Percentiles rank a stretch among this genome's conserved stretches.
These are phyloP conservation scores for Taphrorychus bicolor DNA, from an alignment of 2,888 invertebrate species.

Conservation along the genomic window DNA sequence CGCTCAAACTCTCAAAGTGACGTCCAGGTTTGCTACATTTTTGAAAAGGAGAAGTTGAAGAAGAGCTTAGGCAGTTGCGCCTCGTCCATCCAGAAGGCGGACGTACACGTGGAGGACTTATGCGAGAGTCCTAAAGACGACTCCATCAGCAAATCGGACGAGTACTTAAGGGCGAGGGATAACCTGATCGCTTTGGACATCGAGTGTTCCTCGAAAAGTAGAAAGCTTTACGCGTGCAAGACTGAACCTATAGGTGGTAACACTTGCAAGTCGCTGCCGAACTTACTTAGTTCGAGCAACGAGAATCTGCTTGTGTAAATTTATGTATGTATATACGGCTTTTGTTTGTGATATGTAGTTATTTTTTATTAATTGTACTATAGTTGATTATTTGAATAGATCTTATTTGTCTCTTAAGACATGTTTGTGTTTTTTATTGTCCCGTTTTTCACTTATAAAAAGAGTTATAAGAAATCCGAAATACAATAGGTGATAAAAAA, in stretches of 20 bases:
- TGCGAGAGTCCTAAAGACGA: constrained; percentile 40
- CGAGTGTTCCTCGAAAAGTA: constrained; percentile 55
- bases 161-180: constrained; percentile 42
- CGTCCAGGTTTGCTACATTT: constrained; percentile 53
- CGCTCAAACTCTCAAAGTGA: constrained; percentile 54
- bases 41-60: constrained; percentile 47
- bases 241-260: constrained; percentile 48
- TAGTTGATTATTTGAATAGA: constrained; percentile 7
- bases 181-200: constrained; percentile 63
- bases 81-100: constrained; percentile 52
- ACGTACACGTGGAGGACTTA: constrained; percentile 52
- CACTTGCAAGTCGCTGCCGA: constrained; percentile 71
- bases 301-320: constrained; percentile 67
- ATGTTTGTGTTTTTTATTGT: too few species aligned
- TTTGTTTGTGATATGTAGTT: constrained; percentile 24
- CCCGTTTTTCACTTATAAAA: too few species aligned
- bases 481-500: too few species aligned
- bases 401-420: constrained; percentile 12
- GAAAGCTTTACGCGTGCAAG: constrained; percentile 53
- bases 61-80: constrained; percentile 46
- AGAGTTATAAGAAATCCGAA: too few species aligned
- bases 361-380: constrained; percentile 8
- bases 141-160: constrained; percentile 12
- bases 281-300: constrained; percentile 71
- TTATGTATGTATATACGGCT: constrained; percentile 14